Base-by-base conservation (phyloP, 1,140 invertebrate species). In the Cotesia chilonis region DNA sequence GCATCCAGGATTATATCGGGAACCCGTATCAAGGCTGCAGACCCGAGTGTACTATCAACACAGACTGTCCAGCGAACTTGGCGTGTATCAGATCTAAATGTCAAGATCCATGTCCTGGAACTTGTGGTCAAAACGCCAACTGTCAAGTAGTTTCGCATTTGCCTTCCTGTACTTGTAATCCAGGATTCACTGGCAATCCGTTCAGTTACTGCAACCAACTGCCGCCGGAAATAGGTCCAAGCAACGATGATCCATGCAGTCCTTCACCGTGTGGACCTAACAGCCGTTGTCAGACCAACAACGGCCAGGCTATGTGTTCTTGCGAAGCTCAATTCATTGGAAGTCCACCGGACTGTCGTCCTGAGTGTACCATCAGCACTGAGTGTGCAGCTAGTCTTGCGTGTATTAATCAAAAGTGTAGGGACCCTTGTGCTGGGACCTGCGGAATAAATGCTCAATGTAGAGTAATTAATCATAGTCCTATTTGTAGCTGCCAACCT, bases 11-110 rank as follows among this genome's bases (percentile, higher is more conserved):
- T 74, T 94, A 94, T 79, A 87, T 89, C 59, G 93, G 92, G 70
- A 92, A 92, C 80, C 92, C 93, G 59, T 92, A 92, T 75, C 91
- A 92, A 80, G 90, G 90, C 69, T 93, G 93, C 80, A 86, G 92
- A 70, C 92, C 92, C 3, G 92, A 94, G 84, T 95, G 94, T 81
- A 88, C 89, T 1, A 83, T 92, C 7, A 91, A 93, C 77, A 89
- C 90, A 1, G 93, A 95, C 76, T 95, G 94, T 83, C 81, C 91
- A 2, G 90, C 89, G 28, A 90, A 92, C 73, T 89, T 90, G 78
- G 91, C 92, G 10, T 95, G 94, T 79, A 90, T 92, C 38, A 91
- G 90, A 78, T 90, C 91, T 73, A 92, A 92, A 85, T 95, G 94
- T 81, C 85, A 88, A 68, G 90, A 95, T 82, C 93, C 93, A 28